Conservation (phyloP, 2,797 vertebrate genomes). For the Morus bassanus region DNA sequence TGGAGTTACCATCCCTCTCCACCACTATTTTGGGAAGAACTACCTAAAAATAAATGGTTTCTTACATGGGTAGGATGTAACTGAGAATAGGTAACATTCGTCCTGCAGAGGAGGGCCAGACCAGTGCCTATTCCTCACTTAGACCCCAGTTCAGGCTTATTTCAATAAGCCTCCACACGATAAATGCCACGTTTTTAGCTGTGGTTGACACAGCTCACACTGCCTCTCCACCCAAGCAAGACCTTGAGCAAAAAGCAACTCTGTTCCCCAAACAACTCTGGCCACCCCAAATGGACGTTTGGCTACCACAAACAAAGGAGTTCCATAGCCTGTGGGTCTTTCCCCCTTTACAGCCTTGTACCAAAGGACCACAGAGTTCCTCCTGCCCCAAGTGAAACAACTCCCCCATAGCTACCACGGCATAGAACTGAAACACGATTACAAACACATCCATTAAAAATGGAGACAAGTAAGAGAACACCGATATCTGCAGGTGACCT, state of each 20-base stretch:
- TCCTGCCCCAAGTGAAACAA: not conserved
- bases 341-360: not conserved
- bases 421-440: not conserved
- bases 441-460: not conserved
- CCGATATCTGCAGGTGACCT: not conserved
- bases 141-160: not conserved
- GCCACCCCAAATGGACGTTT: accelerated
- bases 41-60: not conserved
- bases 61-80: not conserved
- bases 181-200: not conserved
- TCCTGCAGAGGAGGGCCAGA: not conserved
- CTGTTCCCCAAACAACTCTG: not conserved
- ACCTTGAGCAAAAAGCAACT: not conserved
- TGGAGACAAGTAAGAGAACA: not conserved
- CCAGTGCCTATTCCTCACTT: not conserved
- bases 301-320: not conserved
- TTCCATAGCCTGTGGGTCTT: not conserved
- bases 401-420: not conserved
- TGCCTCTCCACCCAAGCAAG: not conserved
- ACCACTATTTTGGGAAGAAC: not conserved
- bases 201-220: accelerated
- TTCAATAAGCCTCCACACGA: not conserved
- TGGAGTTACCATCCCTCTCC: not conserved
- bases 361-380: not conserved
- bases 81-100: not conserved